Evolutionary conservation across 1,140 invertebrate species (phyloP).

Genomic region (Drosophila triauraria): DNA sequence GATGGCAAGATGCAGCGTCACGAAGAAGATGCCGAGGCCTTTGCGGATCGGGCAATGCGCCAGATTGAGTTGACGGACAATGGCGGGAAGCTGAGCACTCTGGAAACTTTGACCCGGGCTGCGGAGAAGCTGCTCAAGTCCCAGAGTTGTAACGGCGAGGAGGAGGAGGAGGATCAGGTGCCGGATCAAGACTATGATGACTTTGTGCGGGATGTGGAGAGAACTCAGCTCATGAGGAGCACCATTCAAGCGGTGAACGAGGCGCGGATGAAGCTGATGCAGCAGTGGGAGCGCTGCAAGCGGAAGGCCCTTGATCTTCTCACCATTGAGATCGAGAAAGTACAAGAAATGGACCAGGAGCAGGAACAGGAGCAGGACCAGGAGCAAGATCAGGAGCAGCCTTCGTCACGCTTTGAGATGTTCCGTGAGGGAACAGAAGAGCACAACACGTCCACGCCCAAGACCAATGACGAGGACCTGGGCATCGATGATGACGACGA

Average conservation of each 20-base stretch:
- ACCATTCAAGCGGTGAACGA: slow-evolving; percentile 56
- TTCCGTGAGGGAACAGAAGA: slow-evolving; percentile 55
- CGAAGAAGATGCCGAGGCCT: slow-evolving; percentile 35
- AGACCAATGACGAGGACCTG: slow-evolving; percentile 52
- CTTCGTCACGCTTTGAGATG: slow-evolving; percentile 33
- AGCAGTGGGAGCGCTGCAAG: slow-evolving; percentile 64
- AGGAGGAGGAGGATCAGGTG: neutral
- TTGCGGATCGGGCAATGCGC: slow-evolving; percentile 60
- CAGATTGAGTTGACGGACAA: slow-evolving; percentile 53
- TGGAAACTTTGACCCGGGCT: slow-evolving; percentile 52
- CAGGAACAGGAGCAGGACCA: slow-evolving; percentile 1
- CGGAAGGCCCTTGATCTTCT: slow-evolving; percentile 61
- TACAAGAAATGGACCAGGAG: slow-evolving; percentile 53
- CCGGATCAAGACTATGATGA: slow-evolving; percentile 7
- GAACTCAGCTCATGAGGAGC: slow-evolving; percentile 34
- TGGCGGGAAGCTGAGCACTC: slow-evolving; percentile 36
- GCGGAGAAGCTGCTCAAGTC: slow-evolving; percentile 48
- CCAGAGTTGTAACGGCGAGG: neutral
- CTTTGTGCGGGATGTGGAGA: slow-evolving; percentile 29
- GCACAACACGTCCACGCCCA: slow-evolving; percentile 61
- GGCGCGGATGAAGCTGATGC: slow-evolving; percentile 41
- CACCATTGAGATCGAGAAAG: slow-evolving; percentile 62
- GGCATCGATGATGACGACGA: slow-evolving; percentile 49
- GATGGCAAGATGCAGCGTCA: slow-evolving; percentile 10
- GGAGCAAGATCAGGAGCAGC: slow-evolving; percentile 7